Evolutionary conservation across 1,140 invertebrate genomes (phyloP).

Genomic region (Nylanderia fulva): DNA sequence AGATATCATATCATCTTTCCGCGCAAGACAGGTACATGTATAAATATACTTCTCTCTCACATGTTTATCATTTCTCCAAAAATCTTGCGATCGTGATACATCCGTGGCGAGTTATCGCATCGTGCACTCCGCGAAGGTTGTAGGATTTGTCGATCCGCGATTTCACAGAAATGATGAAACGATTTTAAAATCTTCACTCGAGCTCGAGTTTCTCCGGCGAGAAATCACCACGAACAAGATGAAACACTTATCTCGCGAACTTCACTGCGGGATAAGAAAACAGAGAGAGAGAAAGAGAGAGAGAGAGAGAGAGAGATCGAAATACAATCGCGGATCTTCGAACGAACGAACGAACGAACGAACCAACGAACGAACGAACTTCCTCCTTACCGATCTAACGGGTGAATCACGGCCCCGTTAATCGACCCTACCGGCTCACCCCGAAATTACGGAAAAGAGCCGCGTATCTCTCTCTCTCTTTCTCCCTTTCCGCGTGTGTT

Average conservation of each 20-base stretch:
- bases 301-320: slow-evolving; percentile 40
- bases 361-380: slow-evolving; percentile 28
- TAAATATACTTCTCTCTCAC: slow-evolving; percentile 46
- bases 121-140: background rate
- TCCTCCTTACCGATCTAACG: slow-evolving; percentile 61
- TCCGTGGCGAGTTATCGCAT: slow-evolving; percentile 26
- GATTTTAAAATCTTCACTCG: slow-evolving; percentile 20
- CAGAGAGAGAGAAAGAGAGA: too few relatives aligned
- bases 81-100: slow-evolving; percentile 18
- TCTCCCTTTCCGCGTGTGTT: slow-evolving; percentile 54
- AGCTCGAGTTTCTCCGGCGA: background rate
- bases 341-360: slow-evolving; percentile 20
- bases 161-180: slow-evolving; percentile 22
- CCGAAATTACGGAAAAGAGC: slow-evolving; percentile 63
- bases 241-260: slow-evolving; percentile 45
- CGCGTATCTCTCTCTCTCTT: slow-evolving; percentile 34
- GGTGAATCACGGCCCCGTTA: slow-evolving; percentile 61
- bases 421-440: slow-evolving; percentile 60
- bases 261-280: slow-evolving; percentile 49
- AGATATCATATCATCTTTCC: too few relatives aligned
- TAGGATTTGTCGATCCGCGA: slow-evolving; percentile 11
- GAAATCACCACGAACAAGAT: slow-evolving; percentile 47
- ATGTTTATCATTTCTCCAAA: slow-evolving; percentile 30
- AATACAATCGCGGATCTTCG: background rate
- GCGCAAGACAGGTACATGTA: slow-evolving; percentile 20